Percentiles rank a stretch among this genome's conserved stretches.
Evolutionary conservation across 2,797 vertebrate genomes (phyloP).

Genomic region (Acomys russatus): DNA sequence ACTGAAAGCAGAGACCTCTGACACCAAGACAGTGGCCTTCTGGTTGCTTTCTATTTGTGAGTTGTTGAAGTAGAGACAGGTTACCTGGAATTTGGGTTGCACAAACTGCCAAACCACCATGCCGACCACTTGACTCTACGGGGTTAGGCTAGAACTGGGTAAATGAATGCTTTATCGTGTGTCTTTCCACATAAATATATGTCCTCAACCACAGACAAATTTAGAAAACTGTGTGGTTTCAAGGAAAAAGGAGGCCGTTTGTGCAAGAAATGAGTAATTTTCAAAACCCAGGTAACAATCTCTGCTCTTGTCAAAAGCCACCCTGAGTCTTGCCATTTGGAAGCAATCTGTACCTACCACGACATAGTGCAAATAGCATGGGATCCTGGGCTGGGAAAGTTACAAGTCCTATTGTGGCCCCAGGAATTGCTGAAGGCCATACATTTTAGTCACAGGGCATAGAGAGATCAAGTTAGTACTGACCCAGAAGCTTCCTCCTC

Average conservation of each 20-base stretch:
- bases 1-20: slow-evolving; percentile 7
- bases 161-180: slow-evolving; percentile 66
- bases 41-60: slow-evolving; percentile 23
- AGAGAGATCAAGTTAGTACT: background rate
- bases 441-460: background rate
- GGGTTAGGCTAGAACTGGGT: slow-evolving; percentile 23
- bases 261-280: slow-evolving; percentile 60
- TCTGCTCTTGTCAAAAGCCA: slow-evolving; percentile 55
- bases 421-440: background rate
- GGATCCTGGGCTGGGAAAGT: background rate
- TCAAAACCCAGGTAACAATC: slow-evolving; percentile 60
- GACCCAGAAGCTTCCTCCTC: background rate
- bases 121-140: slow-evolving; percentile 20
- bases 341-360: slow-evolving; percentile 4
- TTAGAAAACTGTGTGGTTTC: slow-evolving; percentile 79
- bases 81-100: slow-evolving; percentile 38
- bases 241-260: slow-evolving; percentile 58
- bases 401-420: background rate
- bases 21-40: background rate
- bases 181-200: slow-evolving; percentile 68
- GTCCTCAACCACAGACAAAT: slow-evolving; percentile 65
- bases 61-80: slow-evolving; percentile 8
- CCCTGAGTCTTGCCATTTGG: slow-evolving; percentile 29
- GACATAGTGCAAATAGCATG: background rate
- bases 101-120: slow-evolving; percentile 50